Percentiles rank a stretch among this genome's conserved stretches.
Evolutionary conservation across 2,888 invertebrate species (phyloP).

Genomic region (Calameuta idolon): DNA sequence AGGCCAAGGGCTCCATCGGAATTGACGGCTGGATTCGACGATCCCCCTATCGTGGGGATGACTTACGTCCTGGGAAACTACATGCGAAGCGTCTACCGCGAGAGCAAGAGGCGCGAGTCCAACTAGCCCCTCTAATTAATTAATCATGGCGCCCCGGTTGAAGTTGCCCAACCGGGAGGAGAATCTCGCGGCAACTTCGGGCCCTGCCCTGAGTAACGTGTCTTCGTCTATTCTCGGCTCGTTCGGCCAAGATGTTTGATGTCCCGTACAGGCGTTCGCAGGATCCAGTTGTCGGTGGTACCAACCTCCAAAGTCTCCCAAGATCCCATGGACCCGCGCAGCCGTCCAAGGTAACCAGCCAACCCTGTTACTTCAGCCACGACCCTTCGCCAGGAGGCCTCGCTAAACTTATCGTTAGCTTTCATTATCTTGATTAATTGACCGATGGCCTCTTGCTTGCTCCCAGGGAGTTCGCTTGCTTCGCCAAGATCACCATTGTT

Average conservation of each 20-base stretch:
- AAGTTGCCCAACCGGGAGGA: conserved; percentile 58
- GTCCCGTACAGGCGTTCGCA: conserved; percentile 58
- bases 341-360: conserved; percentile 16
- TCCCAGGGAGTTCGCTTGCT: neutral
- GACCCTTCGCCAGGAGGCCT: conserved; percentile 19
- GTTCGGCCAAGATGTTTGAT: conserved; percentile 63
- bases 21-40: too few species aligned
- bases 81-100: too few species aligned
- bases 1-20: too few species aligned
- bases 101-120: conserved; percentile 23
- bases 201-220: conserved; percentile 60
- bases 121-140: conserved; percentile 66
- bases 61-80: too few species aligned
- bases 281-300: too few species aligned
- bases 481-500: conserved; percentile 2
- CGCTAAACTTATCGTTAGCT: conserved; percentile 50
- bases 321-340: too few species aligned
- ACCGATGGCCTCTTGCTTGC: conserved; percentile 55
- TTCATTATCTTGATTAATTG: conserved; percentile 67
- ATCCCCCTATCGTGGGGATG: too few species aligned
- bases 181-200: conserved; percentile 39
- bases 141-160: conserved; percentile 62
- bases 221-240: conserved; percentile 63
- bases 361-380: conserved; percentile 29
- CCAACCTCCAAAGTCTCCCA: too few species aligned